Evolutionary conservation across 2,113 vertebrate species (phyloP).

Genomic region (Acrocephalus kingi): DNA sequence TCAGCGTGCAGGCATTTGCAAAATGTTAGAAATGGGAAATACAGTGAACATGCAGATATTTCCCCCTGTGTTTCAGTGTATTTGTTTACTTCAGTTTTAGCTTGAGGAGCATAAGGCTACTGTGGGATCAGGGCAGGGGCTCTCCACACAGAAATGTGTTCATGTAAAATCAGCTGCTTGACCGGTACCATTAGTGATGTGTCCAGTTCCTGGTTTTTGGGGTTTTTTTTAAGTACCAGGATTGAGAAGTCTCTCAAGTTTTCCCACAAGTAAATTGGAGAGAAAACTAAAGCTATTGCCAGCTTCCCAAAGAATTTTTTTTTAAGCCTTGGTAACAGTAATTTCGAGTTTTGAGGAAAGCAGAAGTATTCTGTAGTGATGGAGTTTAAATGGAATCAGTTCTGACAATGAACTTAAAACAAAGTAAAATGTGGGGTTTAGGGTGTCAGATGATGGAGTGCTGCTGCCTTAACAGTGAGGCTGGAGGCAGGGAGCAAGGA

Average conservation of each 20-base stretch:
- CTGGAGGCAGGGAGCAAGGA: not conserved
- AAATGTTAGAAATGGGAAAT: not conserved
- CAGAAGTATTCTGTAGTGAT: not conserved
- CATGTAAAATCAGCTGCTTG: not conserved
- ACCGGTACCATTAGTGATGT: not conserved
- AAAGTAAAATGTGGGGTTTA: not conserved
- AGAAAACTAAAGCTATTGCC: not conserved
- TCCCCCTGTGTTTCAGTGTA: not conserved
- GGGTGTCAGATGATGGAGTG: not conserved
- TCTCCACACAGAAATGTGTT: not conserved
- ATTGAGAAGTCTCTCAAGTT: not conserved
- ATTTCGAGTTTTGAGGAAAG: not conserved
- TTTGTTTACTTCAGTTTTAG: not conserved
- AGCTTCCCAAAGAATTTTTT: not conserved
- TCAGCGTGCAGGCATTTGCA: not conserved
- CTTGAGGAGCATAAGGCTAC: rapidly evolving
- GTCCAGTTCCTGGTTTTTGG: not conserved
- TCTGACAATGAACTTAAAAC: not conserved
- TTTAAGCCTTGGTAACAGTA: not conserved
- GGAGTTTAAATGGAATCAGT: not conserved
- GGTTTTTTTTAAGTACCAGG: not conserved
- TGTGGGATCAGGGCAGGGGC: not conserved
- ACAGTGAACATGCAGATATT: rapidly evolving
- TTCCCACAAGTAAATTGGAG: not conserved
- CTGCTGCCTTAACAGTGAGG: not conserved